Evolutionary conservation across 2,797 vertebrate genomes (phyloP).

Genomic region (Acipenser transmontanus): DNA sequence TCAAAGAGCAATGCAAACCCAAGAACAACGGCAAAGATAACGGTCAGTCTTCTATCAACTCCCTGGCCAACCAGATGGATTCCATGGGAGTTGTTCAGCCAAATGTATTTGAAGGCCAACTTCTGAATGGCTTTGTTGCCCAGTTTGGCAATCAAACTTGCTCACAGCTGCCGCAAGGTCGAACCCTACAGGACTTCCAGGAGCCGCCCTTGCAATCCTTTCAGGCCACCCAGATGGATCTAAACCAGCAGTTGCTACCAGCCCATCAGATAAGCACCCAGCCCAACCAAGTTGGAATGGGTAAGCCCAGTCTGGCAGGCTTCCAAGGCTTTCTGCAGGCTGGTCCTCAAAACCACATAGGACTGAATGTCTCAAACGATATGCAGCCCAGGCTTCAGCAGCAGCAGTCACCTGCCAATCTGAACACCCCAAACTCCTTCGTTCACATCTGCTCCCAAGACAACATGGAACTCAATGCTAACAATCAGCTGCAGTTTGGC

Average conservation of each 20-base stretch:
- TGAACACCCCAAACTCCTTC: slow-evolving; percentile 37
- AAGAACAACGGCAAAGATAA: too few species aligned
- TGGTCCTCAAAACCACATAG: slow-evolving; percentile 27
- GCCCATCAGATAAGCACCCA: slow-evolving; percentile 28
- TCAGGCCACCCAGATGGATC: too few species aligned
- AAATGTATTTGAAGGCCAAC: not conserved
- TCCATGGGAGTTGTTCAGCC: not conserved
- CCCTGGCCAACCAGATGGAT: too few species aligned
- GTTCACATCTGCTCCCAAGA: slow-evolving; percentile 31
- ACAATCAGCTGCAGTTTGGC: slow-evolving; percentile 24
- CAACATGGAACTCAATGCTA: not conserved
- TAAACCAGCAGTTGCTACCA: slow-evolving; percentile 3
- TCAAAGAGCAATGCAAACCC: slow-evolving; percentile 30
- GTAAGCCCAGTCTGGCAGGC: slow-evolving; percentile 21
- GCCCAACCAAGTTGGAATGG: slow-evolving; percentile 25
- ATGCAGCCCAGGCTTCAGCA: slow-evolving; percentile 19
- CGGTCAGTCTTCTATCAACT: too few species aligned
- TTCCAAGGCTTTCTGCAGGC: slow-evolving; percentile 45
- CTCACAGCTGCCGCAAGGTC: not conserved
- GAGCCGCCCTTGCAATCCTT: too few species aligned
- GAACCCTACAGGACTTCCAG: not conserved
- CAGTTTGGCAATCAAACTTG: slow-evolving; percentile 12
- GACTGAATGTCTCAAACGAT: slow-evolving; percentile 21
- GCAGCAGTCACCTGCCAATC: slow-evolving; percentile 24
- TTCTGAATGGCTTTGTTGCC: slow-evolving; percentile 18